phyloP scores from a whole-genome alignment of 2,797 vertebrate genomes.

The Emys orbicularis region DNA sequence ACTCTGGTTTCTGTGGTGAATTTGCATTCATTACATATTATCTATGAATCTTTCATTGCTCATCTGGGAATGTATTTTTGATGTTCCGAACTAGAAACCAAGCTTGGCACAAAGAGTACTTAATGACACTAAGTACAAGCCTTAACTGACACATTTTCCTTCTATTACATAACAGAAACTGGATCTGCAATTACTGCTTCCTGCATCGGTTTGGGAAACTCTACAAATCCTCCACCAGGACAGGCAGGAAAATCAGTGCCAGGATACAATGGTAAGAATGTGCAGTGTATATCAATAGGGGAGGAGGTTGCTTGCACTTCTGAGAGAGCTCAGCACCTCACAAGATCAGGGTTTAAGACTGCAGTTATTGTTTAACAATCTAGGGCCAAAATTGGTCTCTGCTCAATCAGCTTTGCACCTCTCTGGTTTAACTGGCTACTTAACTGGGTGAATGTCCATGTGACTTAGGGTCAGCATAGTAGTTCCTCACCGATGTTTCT shows the following conservation, averaged over 20 bases:
- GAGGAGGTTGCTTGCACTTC: background rate
- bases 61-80: background rate
- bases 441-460: background rate
- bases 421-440: background rate
- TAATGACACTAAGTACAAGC: background rate
- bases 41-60: background rate
- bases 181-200: slow-evolving; percentile 94
- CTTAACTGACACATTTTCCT: background rate
- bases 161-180: slow-evolving; percentile 85
- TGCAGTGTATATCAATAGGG: background rate
- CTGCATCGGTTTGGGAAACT: slow-evolving; percentile 91
- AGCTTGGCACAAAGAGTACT: background rate
- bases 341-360: background rate
- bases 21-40: background rate
- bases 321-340: background rate
- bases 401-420: background rate
- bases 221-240: slow-evolving; percentile 90
- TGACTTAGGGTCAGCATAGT: background rate
- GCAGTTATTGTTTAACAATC: background rate
- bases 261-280: slow-evolving; percentile 91
- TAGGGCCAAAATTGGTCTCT: background rate
- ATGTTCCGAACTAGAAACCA: background rate
- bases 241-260: slow-evolving; percentile 95
- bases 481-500: background rate
- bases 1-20: background rate